phyloP scores from a whole-genome alignment of 2,113 vertebrate species.

The Tetrax tetrax region DNA sequence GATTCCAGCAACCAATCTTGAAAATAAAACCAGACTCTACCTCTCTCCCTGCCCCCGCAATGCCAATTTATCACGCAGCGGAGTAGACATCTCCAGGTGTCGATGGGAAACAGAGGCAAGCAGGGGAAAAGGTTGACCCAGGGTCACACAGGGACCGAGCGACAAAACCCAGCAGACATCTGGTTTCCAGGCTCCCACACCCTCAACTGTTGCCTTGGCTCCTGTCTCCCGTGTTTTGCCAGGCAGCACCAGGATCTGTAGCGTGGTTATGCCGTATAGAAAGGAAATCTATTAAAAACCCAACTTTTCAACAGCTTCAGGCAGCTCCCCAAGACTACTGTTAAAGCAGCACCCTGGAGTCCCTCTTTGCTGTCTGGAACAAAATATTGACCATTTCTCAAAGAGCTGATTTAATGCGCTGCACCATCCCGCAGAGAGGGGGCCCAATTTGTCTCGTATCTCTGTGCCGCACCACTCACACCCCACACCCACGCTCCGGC shows the following conservation, averaged over 20 bases:
- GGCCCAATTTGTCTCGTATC: not conserved
- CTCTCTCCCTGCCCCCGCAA: not conserved
- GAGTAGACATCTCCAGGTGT: not conserved
- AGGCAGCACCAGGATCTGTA: not conserved
- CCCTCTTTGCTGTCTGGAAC: not conserved
- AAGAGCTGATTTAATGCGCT: not conserved
- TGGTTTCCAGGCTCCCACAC: not conserved
- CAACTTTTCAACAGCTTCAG: not conserved
- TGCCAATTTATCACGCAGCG: rapidly evolving
- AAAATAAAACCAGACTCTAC: not conserved
- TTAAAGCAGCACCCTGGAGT: not conserved
- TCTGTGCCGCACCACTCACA: not conserved
- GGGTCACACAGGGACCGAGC: rapidly evolving
- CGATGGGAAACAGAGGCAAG: not conserved
- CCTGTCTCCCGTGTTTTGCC: not conserved
- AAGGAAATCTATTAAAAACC: not conserved
- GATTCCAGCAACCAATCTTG: not conserved
- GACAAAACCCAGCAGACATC: not conserved
- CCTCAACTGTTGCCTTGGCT: not conserved
- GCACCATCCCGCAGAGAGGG: not conserved
- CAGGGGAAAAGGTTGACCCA: not conserved
- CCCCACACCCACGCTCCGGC: not conserved
- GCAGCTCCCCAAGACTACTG: not conserved
- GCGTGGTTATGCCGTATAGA: not conserved
- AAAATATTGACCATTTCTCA: not conserved